Evolutionary conservation across 2,888 invertebrate species (phyloP).

Genomic region (Gisinianus flammeolus): DNA sequence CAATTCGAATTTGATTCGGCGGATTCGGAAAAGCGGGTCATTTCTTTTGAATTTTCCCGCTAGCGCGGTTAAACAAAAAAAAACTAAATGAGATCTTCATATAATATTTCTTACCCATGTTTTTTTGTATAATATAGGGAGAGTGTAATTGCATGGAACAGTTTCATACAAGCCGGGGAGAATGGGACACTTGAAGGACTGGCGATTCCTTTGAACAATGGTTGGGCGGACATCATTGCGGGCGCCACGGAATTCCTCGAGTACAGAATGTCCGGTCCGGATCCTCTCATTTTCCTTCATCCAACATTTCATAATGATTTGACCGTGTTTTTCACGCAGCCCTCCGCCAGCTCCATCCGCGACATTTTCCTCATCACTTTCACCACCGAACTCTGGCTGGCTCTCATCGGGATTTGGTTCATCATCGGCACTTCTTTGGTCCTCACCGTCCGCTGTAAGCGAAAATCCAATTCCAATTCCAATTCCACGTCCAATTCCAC

Average conservation of each 20-base stretch:
- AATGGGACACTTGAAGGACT: slow-evolving; percentile 44
- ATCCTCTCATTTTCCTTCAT: slow-evolving; percentile 46
- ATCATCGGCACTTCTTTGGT: not conserved
- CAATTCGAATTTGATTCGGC: too few relatives aligned
- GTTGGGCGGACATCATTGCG: slow-evolving; percentile 42
- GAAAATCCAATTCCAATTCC: not conserved
- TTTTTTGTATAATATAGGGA: too few relatives aligned
- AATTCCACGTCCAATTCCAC: not conserved
- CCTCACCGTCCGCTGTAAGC: not conserved
- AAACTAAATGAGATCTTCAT: not conserved
- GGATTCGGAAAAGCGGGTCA: too few relatives aligned
- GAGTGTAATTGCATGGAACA: too few relatives aligned
- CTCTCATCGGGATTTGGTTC: not conserved
- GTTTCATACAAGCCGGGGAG: slow-evolving; percentile 38
- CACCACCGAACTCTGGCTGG: slow-evolving; percentile 43
- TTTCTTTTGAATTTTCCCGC: too few relatives aligned
- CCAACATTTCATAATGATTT: slow-evolving; percentile 40
- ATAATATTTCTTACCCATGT: too few relatives aligned
- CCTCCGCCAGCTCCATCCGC: slow-evolving; percentile 45
- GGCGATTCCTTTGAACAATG: slow-evolving; percentile 38
- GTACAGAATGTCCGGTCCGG: slow-evolving; percentile 38
- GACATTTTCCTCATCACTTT: slow-evolving; percentile 52
- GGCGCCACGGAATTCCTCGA: slow-evolving; percentile 39
- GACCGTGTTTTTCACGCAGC: slow-evolving; percentile 49
- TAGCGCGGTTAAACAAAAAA: too few relatives aligned